Conservation (phyloP, 2,113 vertebrate species). For the Sorex fumeus region DNA sequence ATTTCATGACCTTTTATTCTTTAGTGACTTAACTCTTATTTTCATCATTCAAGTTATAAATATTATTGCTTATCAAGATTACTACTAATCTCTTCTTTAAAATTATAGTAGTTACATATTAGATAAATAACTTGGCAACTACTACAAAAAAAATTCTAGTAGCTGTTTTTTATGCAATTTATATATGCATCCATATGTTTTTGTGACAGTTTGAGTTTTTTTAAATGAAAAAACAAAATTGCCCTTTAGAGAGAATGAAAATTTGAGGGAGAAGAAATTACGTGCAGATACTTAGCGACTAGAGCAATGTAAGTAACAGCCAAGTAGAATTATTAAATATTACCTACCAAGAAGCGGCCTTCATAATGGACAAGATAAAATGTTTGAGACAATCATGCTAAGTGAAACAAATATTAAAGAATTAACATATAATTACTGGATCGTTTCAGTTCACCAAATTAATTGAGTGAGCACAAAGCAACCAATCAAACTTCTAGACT, state of each 20-base stretch:
- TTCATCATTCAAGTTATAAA: conserved; percentile 18
- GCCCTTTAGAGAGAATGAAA: neutral
- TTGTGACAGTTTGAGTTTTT: conserved; percentile 21
- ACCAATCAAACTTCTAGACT: too few species aligned
- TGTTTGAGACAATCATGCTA: too few species aligned
- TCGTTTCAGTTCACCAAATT: too few species aligned
- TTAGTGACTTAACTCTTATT: neutral
- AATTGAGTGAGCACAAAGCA: too few species aligned
- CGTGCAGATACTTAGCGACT: neutral
- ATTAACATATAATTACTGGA: too few species aligned
- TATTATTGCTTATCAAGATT: neutral
- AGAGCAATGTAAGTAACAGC: neutral
- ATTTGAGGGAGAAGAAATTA: neutral
- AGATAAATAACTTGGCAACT: neutral
- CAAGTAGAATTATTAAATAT: conserved; percentile 11
- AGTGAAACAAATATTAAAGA: too few species aligned
- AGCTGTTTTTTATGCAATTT: neutral
- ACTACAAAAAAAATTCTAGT: neutral
- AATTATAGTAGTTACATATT: neutral
- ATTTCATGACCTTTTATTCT: neutral
- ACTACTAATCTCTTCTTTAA: neutral
- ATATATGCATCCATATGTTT: neutral
- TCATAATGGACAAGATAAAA: neutral
- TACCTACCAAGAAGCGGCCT: conserved; percentile 6
- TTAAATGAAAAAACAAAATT: conserved; percentile 13